Evolutionary conservation across 2,888 invertebrate genomes (phyloP).

Genomic region (Sycophila texana): DNA sequence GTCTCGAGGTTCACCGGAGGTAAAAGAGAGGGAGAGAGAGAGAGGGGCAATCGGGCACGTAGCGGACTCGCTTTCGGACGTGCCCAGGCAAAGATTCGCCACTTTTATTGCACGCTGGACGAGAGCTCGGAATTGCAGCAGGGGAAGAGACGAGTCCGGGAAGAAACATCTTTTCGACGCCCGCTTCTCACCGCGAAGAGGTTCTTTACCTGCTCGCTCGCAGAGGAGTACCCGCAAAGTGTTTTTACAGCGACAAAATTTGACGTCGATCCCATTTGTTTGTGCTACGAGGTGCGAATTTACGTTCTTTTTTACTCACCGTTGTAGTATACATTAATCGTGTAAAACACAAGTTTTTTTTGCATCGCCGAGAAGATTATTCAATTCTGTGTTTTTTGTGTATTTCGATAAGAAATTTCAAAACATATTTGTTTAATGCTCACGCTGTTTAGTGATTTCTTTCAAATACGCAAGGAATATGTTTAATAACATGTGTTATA

Average conservation of each 20-base stretch:
- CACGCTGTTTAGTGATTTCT: no score
- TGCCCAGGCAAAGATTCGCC: constrained; percentile 68
- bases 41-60: constrained; percentile 52
- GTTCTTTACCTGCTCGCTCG: constrained; percentile 28
- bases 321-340: no score
- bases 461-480: no score
- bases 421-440: no score
- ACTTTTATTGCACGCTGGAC: constrained; percentile 67
- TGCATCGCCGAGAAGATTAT: no score
- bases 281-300: neutral
- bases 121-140: constrained; percentile 46
- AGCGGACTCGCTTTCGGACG: constrained; percentile 65
- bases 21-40: constrained; percentile 22
- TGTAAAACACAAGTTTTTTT: no score
- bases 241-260: neutral
- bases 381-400: no score
- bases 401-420: no score
- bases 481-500: no score
- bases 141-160: neutral
- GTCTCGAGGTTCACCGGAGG: constrained; percentile 12
- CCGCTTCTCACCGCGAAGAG: neutral
- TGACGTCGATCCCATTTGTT: neutral
- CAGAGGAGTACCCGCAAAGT: neutral
- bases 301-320: no score
- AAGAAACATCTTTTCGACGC: constrained; percentile 24